Conservation (phyloP, 2,888 invertebrate species). For the Epinotia brunnichana region DNA sequence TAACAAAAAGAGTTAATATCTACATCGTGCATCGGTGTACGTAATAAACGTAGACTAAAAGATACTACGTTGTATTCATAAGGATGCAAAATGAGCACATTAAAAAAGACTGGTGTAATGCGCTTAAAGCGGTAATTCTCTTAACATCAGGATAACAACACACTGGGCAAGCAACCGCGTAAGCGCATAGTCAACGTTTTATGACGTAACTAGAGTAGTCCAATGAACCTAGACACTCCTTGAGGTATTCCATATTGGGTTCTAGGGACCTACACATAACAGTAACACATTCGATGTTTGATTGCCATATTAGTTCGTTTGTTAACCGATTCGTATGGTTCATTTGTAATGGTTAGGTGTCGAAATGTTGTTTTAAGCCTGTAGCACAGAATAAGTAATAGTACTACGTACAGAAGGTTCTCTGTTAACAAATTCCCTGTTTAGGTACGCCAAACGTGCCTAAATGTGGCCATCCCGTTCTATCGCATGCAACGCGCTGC, state of each 20-base stretch:
- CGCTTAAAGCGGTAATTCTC: conserved; percentile 45
- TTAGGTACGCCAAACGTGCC: too few relatives aligned
- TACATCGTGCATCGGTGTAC: not conserved
- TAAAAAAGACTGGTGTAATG: conserved; percentile 40
- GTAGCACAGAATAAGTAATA: too few relatives aligned
- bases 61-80: not conserved
- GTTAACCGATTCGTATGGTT: not conserved
- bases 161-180: conserved; percentile 31
- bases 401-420: too few relatives aligned
- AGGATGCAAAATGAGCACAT: conserved; percentile 36
- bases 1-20: not conserved
- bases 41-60: not conserved
- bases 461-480: too few relatives aligned
- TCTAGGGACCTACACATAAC: not conserved
- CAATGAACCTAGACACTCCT: conserved; percentile 2
- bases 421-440: too few relatives aligned
- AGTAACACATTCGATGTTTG: not conserved
- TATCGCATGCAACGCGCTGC: too few relatives aligned
- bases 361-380: too few relatives aligned
- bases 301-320: not conserved
- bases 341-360: not conserved
- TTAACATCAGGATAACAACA: conserved; percentile 42
- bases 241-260: not conserved
- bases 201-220: conserved; percentile 31
- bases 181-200: conserved; percentile 38